These are phyloP conservation scores for Leptoteleia sp. DNA, from an alignment of 1,140 invertebrate species.

Conservation along the genomic window DNA sequence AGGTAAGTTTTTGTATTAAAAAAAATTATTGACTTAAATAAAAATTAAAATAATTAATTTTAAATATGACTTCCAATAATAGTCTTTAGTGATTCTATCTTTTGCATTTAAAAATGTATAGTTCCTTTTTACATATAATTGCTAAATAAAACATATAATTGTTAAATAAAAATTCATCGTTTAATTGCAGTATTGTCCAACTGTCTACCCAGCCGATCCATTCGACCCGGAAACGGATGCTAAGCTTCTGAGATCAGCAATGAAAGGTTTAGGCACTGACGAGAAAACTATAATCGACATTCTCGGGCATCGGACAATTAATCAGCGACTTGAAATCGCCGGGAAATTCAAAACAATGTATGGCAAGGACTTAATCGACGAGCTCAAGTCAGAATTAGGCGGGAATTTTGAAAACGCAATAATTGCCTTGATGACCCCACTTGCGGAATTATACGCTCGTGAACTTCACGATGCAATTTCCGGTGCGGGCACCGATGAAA, in stretches of 20 bases:
- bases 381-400: slow-evolving; percentile 92
- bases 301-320: slow-evolving; percentile 91
- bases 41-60: not conserved
- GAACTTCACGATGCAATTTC: slow-evolving; percentile 93
- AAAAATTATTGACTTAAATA: not conserved
- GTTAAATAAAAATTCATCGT: not conserved
- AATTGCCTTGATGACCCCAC: slow-evolving; percentile 91
- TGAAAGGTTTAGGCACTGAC: slow-evolving; percentile 82
- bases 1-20: too few species aligned
- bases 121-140: too few species aligned
- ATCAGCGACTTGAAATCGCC: slow-evolving; percentile 94
- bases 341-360: slow-evolving; percentile 96
- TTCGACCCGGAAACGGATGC: slow-evolving; percentile 95
- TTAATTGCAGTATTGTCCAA: slow-evolving; percentile 87
- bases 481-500: slow-evolving; percentile 93
- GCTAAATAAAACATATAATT: too few species aligned
- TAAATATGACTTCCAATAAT: too few species aligned
- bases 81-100: not conserved
- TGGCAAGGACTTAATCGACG: slow-evolving; percentile 95
- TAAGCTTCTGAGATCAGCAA: slow-evolving; percentile 91
- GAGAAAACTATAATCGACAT: slow-evolving; percentile 74
- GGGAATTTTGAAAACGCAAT: slow-evolving; percentile 95
- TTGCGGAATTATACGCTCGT: slow-evolving; percentile 93
- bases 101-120: not conserved
- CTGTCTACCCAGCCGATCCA: slow-evolving; percentile 90